Evolutionary conservation across 2,113 vertebrate genomes (phyloP).

Genomic region (Carollia perspicillata): DNA sequence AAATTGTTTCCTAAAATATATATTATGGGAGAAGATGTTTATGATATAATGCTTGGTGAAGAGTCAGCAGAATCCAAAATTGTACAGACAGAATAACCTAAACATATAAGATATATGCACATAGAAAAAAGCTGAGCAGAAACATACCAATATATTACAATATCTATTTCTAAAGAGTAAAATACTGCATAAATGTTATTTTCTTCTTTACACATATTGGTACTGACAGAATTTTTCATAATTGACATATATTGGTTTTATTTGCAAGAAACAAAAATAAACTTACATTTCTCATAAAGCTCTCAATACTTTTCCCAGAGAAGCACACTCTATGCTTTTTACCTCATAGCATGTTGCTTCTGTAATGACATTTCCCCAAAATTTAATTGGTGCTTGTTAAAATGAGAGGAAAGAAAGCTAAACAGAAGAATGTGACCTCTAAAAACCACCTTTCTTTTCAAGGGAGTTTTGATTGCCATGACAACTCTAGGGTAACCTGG

Average conservation of each 20-base stretch:
- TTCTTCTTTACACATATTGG: neutral
- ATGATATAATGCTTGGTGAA: neutral
- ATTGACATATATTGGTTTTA: neutral
- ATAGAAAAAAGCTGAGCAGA: neutral
- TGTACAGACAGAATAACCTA: neutral
- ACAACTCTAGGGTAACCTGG: neutral
- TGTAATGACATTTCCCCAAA: neutral
- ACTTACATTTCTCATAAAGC: neutral
- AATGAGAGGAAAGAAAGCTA: neutral
- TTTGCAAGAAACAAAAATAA: neutral
- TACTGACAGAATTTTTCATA: neutral
- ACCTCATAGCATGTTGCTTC: neutral
- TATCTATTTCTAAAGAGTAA: neutral
- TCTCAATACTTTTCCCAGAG: neutral
- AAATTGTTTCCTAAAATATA: neutral
- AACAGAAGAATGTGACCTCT: neutral
- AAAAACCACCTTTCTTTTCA: neutral
- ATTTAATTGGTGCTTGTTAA: neutral
- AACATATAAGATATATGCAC: neutral
- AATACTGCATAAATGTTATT: neutral
- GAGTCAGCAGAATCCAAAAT: neutral
- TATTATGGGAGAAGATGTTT: neutral
- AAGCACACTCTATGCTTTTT: neutral
- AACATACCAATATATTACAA: neutral
- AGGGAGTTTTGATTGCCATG: neutral